phyloP scores from a whole-genome alignment of 2,113 vertebrate genomes.

The Sinocyclocheilus maitianheensis region DNA sequence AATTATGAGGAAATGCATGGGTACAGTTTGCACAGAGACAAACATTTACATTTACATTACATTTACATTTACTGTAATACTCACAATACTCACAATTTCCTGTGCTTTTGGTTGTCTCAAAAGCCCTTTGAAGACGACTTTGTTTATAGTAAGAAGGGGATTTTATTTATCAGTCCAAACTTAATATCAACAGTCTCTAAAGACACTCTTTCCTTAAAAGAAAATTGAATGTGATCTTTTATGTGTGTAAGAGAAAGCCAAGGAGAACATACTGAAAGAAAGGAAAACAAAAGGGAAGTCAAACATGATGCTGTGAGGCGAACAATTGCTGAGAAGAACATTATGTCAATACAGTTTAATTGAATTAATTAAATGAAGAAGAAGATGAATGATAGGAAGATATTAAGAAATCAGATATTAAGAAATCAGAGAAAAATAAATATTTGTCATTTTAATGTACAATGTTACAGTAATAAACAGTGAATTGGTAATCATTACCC shows the following conservation, averaged over 20 bases:
- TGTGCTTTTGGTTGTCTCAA: neutral
- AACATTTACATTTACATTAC: neutral
- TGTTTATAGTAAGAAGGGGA: neutral
- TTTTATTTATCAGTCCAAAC: neutral
- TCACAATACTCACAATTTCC: neutral
- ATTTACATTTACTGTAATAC: too few relatives aligned
- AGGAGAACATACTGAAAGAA: neutral
- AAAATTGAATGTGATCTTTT: neutral
- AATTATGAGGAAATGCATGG: neutral
- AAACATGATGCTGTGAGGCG: neutral
- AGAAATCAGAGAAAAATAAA: neutral
- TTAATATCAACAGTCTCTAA: neutral
- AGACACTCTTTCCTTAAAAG: neutral
- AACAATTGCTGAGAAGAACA: neutral
- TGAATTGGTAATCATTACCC: too few relatives aligned
- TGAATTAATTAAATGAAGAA: neutral
- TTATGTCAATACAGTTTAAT: neutral
- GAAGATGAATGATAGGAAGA: neutral
- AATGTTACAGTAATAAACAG: too few relatives aligned
- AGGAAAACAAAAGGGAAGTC: neutral
- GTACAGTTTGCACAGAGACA: neutral
- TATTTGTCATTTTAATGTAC: too few relatives aligned
- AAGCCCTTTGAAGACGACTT: neutral
- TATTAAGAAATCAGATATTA: neutral
- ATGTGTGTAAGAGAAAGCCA: neutral